These are phyloP conservation scores for Salarias fasciatus DNA, from an alignment of 2,797 vertebrate species.

Conservation along the genomic window DNA sequence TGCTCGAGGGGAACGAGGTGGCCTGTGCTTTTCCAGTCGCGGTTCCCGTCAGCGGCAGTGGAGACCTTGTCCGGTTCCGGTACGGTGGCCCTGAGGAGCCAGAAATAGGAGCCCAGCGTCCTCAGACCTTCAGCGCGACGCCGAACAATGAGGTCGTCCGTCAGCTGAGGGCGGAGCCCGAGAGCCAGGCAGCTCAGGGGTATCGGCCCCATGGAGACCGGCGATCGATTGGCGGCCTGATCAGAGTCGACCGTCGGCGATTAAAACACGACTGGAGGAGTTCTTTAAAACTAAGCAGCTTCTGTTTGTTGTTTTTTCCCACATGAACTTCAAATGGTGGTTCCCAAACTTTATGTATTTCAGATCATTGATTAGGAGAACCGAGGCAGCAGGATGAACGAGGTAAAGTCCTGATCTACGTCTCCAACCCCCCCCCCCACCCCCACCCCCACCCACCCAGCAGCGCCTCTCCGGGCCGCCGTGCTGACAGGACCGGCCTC, in stretches of 20 bases:
- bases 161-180: background rate
- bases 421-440: no score
- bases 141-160: conserved; percentile 41
- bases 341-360: no score
- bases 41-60: conserved; percentile 45
- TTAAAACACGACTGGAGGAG: no score
- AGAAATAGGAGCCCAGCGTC: conserved; percentile 58
- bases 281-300: no score
- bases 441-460: background rate
- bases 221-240: no score
- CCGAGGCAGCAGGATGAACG: no score
- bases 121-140: conserved; percentile 44
- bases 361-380: no score
- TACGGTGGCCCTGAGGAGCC: conserved; percentile 52
- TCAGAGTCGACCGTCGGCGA: no score
- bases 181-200: conserved; percentile 27
- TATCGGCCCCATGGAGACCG: no score
- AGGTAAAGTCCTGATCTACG: background rate
- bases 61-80: conserved; percentile 32
- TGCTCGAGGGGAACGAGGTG: no score
- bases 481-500: conserved; percentile 51
- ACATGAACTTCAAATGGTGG: no score
- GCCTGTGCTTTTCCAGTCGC: background rate
- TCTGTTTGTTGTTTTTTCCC: no score
- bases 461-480: conserved; percentile 4